Percentiles rank a stretch among this genome's conserved stretches.
These are phyloP conservation scores for Lordiphosa collinella DNA, from an alignment of 1,140 invertebrate genomes.

Conservation along the genomic window DNA sequence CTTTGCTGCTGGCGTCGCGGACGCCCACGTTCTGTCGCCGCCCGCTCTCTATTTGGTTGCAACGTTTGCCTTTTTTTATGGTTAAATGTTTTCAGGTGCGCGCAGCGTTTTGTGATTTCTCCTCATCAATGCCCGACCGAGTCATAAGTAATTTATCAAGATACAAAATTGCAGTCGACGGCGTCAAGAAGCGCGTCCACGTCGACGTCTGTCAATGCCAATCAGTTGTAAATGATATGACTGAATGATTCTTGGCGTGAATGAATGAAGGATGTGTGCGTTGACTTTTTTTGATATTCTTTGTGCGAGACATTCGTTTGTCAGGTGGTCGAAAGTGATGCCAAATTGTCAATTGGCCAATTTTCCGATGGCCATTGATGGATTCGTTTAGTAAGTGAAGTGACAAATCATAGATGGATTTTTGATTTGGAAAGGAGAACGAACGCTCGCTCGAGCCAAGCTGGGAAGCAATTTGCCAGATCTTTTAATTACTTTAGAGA, in stretches of 20 bases:
- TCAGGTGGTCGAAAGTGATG: constrained; percentile 34
- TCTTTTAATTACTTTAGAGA: too few species aligned
- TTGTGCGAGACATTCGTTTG: constrained; percentile 4
- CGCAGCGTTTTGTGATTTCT: constrained; percentile 27
- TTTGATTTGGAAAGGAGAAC: too few species aligned
- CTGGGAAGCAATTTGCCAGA: too few species aligned
- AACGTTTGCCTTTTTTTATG: constrained; percentile 27
- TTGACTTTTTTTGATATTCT: constrained; percentile 6
- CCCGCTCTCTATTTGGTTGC: constrained; percentile 18
- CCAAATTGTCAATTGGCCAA: constrained; percentile 1
- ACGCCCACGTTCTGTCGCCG: constrained; percentile 7
- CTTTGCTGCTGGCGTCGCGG: not conserved
- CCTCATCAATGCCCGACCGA: constrained; percentile 38
- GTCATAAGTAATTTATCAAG: constrained; percentile 76
- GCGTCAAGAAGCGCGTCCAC: constrained; percentile 9
- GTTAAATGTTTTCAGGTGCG: constrained; percentile 57
- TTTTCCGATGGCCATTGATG: too few species aligned
- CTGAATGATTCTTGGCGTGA: constrained; percentile 55
- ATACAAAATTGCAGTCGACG: constrained; percentile 65
- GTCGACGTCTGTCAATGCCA: constrained; percentile 67
- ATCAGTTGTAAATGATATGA: constrained; percentile 63
- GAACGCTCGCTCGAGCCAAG: too few species aligned
- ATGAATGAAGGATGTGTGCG: constrained; percentile 30
- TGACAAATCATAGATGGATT: too few species aligned
- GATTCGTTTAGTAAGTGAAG: too few species aligned